phyloP scores from a whole-genome alignment of 2,797 vertebrate genomes.

The Agapornis canus region DNA sequence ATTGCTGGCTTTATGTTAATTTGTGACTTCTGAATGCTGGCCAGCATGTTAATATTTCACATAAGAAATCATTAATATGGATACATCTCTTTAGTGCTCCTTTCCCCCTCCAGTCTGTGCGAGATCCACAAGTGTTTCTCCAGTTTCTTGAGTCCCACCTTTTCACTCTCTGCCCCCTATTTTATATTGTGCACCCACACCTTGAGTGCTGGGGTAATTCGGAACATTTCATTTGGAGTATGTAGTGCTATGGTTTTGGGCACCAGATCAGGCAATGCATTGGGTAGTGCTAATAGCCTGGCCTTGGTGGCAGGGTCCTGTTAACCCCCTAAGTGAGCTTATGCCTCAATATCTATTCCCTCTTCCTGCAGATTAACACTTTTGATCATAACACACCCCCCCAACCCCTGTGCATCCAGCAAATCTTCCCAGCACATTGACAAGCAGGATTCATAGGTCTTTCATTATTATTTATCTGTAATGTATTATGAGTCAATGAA shows the following conservation, averaged over 20 bases:
- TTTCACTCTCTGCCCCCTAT: neutral
- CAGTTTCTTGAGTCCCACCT: neutral
- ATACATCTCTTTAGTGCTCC: neutral
- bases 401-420: neutral
- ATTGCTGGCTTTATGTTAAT: neutral
- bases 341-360: neutral
- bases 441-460: constrained; percentile 42
- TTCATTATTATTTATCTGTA: constrained; percentile 58
- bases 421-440: neutral
- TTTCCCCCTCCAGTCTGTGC: neutral
- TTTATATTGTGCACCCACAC: neutral
- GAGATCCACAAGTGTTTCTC: neutral
- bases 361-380: neutral
- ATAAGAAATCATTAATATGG: neutral
- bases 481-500: constrained; percentile 53
- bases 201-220: neutral
- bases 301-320: neutral
- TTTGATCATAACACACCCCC: rapidly evolving
- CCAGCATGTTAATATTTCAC: neutral
- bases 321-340: neutral
- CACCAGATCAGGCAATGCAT: neutral
- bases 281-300: neutral
- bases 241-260: neutral
- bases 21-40: neutral
- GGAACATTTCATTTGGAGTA: neutral